Base-by-base conservation (phyloP, 2,888 invertebrate species). In the Acrobasis consociella region DNA sequence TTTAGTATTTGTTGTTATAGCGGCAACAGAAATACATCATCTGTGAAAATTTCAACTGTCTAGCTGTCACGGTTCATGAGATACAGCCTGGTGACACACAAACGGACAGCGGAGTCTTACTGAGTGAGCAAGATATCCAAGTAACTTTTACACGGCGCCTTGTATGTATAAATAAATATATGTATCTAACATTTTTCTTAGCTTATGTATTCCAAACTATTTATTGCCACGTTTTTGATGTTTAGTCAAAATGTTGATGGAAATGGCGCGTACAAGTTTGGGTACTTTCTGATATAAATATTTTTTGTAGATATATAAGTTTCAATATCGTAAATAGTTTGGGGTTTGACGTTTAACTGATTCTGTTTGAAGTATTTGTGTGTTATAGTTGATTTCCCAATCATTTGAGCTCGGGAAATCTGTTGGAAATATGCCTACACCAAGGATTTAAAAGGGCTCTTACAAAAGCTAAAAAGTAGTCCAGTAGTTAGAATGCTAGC, bases 201-300 rank as follows among this genome's bases (percentile, higher is more conserved):
- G 65, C 64, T 62, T 65, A 63, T 60, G 64, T 65, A 61, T 64
- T 62, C 60, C 63, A 65, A 68, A 67, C 65, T 66, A 68, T 68
- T 69, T 67, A 68, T 67, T 70, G 71, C 72, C 71, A 74, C 64
- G 71, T 71, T 71, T 65, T 65, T 69, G 65, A 77, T 79, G 76
- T 76, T 73, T 86, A 87, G 86, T 77, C 73, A 65, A 86, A 87
- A 84, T 87, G 83, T 87, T 87, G 86, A 86, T 82, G 72, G 84
- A 62, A 62, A 64, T 16, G 67, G 65, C 62, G 56, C 39, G 60
- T 62, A 53, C 50, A 59, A 52, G 50, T 64, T 17, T 64, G 68
- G 15, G 31, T 49, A 49, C 50, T 49, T 49, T 59, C 49, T 59
- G 39, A 55, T 55, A 55, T 39, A 55, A 39, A 55, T 39, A 55